phyloP scores from a whole-genome alignment of 2,797 vertebrate genomes.

The Clarias fuscus region DNA sequence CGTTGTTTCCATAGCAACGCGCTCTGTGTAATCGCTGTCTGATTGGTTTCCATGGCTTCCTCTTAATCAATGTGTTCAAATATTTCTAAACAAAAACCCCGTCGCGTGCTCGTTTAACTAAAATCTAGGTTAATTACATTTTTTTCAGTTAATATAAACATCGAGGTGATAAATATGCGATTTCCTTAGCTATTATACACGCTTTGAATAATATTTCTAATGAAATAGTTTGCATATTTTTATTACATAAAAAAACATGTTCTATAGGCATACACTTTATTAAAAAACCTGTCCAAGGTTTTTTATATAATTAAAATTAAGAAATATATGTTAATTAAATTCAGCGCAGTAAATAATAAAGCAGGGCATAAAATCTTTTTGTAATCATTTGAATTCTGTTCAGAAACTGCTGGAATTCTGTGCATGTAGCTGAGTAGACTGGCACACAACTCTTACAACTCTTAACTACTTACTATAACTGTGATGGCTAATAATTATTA shows the following conservation, averaged over 20 bases:
- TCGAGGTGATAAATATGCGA: background rate
- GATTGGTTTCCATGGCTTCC: conserved; percentile 27
- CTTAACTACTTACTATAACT: background rate
- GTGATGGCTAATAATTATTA: background rate
- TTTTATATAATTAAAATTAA: background rate
- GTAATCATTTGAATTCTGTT: background rate
- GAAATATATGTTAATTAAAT: background rate
- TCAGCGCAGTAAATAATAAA: background rate
- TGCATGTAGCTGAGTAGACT: background rate
- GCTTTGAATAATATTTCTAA: too few species aligned
- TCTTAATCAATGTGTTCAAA: conserved; percentile 7
- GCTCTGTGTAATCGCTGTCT: background rate
- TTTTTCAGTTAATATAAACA: background rate
- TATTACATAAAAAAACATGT: background rate
- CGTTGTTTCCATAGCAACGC: conserved; percentile 12
- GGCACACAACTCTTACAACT: background rate
- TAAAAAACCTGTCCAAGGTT: background rate
- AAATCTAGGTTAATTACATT: background rate
- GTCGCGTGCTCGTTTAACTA: background rate
- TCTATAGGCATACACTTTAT: background rate
- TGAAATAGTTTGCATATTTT: background rate
- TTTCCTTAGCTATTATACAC: background rate
- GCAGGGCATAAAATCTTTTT: background rate
- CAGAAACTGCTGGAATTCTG: background rate
- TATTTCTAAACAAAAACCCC: background rate